Conservation (phyloP, 2,113 vertebrate genomes). For the Sebastes fasciatus region DNA sequence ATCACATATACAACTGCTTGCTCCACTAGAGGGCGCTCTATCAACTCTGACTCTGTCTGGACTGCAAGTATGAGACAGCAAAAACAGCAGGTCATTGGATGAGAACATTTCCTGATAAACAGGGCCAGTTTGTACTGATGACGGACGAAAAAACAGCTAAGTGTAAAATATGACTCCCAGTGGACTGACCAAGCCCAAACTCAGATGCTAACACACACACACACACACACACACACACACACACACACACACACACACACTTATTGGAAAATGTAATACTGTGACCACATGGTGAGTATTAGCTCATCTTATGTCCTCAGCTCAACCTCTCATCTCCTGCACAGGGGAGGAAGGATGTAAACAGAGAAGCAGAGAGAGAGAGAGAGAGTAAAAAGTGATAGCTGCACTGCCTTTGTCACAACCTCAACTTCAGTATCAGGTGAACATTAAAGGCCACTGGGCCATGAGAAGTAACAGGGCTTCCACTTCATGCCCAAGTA, state of each 20-base stretch:
- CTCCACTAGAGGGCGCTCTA: slow-evolving; percentile 57
- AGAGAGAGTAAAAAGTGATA: slow-evolving; percentile 2
- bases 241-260: slow-evolving; percentile 9
- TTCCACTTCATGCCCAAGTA: slow-evolving; percentile 51
- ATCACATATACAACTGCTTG: slow-evolving; percentile 5
- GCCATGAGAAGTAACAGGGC: slow-evolving; percentile 31
- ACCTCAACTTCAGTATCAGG: slow-evolving; percentile 45
- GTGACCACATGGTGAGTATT: slow-evolving; percentile 34
- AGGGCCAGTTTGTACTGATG: not conserved
- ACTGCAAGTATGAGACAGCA: slow-evolving; percentile 50
- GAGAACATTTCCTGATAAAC: slow-evolving; percentile 38
- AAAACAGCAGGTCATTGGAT: slow-evolving; percentile 53
- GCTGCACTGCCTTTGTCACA: slow-evolving; percentile 30
- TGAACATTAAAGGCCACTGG: slow-evolving; percentile 34
- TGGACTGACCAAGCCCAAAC: slow-evolving; percentile 40
- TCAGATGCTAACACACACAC: slow-evolving; percentile 30
- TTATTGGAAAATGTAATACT: slow-evolving; percentile 44
- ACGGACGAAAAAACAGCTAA: slow-evolving; percentile 26
- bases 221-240: slow-evolving; percentile 16
- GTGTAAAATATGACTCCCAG: slow-evolving; percentile 45
- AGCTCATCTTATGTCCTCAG: slow-evolving; percentile 58
- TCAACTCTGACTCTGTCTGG: not conserved
- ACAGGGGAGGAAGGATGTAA: not conserved
- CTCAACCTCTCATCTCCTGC: slow-evolving; percentile 35
- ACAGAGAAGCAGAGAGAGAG: slow-evolving; percentile 15